These are phyloP conservation scores for Psococerastis gibbosa DNA, from an alignment of 2,888 invertebrate genomes.

Conservation along the genomic window DNA sequence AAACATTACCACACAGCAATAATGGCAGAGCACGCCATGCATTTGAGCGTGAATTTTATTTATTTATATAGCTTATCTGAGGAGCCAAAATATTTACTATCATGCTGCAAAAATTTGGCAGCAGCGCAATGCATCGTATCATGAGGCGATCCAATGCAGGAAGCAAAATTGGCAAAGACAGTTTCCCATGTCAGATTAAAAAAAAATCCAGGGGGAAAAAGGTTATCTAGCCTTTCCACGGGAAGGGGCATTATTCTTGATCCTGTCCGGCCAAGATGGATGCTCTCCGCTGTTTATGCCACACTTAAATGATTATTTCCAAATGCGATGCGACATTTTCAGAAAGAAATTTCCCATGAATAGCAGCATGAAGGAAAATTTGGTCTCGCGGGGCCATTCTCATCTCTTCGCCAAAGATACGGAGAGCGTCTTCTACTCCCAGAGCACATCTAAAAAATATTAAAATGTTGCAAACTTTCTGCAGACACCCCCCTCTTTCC, in stretches of 20 bases:
- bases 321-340: not conserved
- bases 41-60: too few relatives aligned
- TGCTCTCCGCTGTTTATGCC: not conserved
- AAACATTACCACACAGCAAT: too few relatives aligned
- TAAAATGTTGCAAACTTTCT: not conserved
- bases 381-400: not conserved
- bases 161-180: too few relatives aligned
- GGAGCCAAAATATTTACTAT: too few relatives aligned
- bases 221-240: too few relatives aligned
- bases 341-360: not conserved
- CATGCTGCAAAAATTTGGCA: too few relatives aligned
- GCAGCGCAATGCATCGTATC: too few relatives aligned
- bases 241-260: not conserved
- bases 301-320: not conserved
- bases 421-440: not conserved
- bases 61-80: too few relatives aligned
- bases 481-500: not conserved
- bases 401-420: not conserved
- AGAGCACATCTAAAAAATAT: not conserved
- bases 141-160: too few relatives aligned
- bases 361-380: not conserved
- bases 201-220: too few relatives aligned
- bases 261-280: not conserved
- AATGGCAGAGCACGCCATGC: too few relatives aligned
- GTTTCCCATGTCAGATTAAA: too few relatives aligned